Evolutionary conservation across 2,888 invertebrate genomes (phyloP), one percentile per base, ranked within the genome.

Genomic region (Asteroscopus sphinx): DNA sequence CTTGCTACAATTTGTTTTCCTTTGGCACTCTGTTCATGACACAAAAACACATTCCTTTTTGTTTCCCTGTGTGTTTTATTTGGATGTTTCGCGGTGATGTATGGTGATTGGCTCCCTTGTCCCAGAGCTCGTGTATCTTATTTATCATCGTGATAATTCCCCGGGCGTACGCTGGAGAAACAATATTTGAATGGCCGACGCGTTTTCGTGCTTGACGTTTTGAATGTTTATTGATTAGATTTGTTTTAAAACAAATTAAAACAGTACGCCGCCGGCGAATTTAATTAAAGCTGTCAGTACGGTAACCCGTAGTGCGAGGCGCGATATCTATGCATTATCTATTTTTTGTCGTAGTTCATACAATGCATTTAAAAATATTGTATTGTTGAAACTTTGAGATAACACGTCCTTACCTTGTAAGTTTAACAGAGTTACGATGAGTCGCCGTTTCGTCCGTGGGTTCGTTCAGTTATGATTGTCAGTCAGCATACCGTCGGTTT

Each of bases 1-100:
- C 89, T 91, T 92, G 89, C 87, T 91, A 92, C 92, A 92, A 93
- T 94, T 93, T 93, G 94, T 94, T 93, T 92, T 89, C 87, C 90
- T 88, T 90, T 88, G 87, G 88, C 90, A 90, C 87, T 83, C 68
- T 85, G 89, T 85, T 84, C 88, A 87, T 83, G 86, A 85, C 85
- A 87, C 76, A 84, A 81, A 88, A 86, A 89, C 69, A 71, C 73
- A 86, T 84, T 87, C 85, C 87, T 88, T 90, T 91, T 92, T 92
- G 88, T 92, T 92, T 89, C 82, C 86, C 80, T 73, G 80, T 83
- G 80, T 83, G 87, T 92, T 92, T 92, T 91, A 87, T 92, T 91
- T 85, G 88, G 86, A 84, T 85, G 87, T 86, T 86, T 83, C 83
- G 82, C 84, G 82, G 92, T 92, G 93, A 93, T 93, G 93, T 93